Evolutionary conservation across 2,113 vertebrate species (phyloP).

Genomic region (Hymenochirus boettgeri): DNA sequence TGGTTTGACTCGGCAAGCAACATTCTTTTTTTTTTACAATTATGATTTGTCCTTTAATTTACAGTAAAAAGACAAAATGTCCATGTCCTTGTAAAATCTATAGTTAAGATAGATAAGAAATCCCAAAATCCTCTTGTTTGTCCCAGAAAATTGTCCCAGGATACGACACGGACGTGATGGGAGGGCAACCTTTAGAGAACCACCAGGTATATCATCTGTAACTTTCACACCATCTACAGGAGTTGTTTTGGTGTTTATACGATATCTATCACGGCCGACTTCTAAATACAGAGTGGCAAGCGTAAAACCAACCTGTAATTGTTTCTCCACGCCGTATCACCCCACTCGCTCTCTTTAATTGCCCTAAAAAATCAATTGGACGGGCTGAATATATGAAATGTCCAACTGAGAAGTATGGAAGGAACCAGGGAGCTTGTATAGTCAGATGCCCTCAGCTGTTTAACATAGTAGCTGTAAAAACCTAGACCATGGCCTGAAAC

Average conservation of each 20-base stretch:
- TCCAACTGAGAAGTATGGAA: conserved; percentile 24
- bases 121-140: no score
- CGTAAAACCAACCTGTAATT: conserved; percentile 37
- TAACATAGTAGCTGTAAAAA: conserved; percentile 24
- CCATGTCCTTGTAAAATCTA: no score
- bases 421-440: conserved; percentile 8
- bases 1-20: no score
- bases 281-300: conserved; percentile 32
- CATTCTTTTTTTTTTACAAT: no score
- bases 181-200: no score
- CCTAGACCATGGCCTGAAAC: conserved; percentile 26
- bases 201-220: background rate
- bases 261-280: conserved; percentile 20
- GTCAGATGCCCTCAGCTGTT: conserved; percentile 23
- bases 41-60: no score
- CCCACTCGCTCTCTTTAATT: conserved; percentile 31
- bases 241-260: background rate
- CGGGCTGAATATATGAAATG: conserved; percentile 23
- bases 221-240: background rate
- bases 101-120: no score
- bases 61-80: no score
- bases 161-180: no score
- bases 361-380: conserved; percentile 34
- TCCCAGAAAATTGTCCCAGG: no score
- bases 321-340: conserved; percentile 20